phyloP scores from a whole-genome alignment of 2,888 invertebrate species.

The Xestia ashworthii region DNA sequence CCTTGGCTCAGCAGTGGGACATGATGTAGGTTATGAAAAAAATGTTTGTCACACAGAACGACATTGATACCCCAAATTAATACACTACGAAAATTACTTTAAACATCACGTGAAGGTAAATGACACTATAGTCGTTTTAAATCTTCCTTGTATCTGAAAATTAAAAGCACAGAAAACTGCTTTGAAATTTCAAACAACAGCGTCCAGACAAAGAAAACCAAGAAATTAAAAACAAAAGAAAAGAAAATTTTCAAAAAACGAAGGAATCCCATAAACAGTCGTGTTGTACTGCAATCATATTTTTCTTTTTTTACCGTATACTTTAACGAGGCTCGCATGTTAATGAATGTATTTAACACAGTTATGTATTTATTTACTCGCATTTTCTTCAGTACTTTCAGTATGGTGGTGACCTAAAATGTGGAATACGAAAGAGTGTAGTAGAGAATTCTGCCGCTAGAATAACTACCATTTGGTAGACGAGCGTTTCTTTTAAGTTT shows the following conservation, averaged over 20 bases:
- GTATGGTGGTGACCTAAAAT: conserved; percentile 60
- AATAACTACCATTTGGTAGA: conserved; percentile 39
- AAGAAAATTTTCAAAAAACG: conserved; percentile 27
- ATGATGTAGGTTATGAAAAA: too few species aligned
- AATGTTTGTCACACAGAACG: neutral
- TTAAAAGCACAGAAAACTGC: neutral
- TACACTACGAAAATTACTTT: neutral
- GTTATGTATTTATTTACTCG: conserved; percentile 62
- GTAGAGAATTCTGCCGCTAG: conserved; percentile 38
- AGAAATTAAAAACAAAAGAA: conserved; percentile 42
- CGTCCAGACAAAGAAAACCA: conserved; percentile 15
- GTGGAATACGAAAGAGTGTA: conserved; percentile 41
- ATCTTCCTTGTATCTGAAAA: neutral
- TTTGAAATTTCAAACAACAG: neutral
- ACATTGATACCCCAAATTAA: neutral
- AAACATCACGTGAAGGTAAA: too few species aligned
- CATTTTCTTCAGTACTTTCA: conserved; percentile 60
- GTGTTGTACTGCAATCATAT: conserved; percentile 64
- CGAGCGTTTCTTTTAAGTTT: conserved; percentile 34
- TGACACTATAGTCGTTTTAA: too few species aligned
- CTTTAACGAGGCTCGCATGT: conserved; percentile 68
- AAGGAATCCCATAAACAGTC: conserved; percentile 54
- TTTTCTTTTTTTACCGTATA: conserved; percentile 49
- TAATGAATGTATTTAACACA: conserved; percentile 68
- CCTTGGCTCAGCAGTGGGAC: too few species aligned